phyloP scores from a whole-genome alignment of 2,888 invertebrate species.

The Megamerina dolium region DNA sequence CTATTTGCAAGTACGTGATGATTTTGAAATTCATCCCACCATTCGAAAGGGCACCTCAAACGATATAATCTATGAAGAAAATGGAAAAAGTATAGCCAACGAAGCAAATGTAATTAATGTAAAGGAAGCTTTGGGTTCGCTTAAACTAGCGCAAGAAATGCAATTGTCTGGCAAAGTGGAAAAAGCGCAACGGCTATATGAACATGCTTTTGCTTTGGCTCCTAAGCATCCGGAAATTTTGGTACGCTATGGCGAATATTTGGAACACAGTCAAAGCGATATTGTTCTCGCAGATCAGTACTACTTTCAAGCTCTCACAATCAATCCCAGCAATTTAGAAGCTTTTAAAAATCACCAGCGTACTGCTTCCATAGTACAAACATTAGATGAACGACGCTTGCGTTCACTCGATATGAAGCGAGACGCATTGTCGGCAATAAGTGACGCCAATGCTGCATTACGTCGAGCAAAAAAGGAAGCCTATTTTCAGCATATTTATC shows the following conservation, averaged over 20 bases:
- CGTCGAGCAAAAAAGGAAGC: conserved; percentile 88
- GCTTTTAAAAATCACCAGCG: conserved; percentile 76
- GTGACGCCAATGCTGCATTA: conserved; percentile 72
- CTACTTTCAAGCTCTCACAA: conserved; percentile 77
- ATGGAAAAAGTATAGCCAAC: conserved; percentile 16
- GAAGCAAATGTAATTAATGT: conserved; percentile 35
- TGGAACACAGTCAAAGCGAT: conserved; percentile 80
- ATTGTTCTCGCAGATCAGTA: conserved; percentile 84
- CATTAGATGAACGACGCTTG: conserved; percentile 64
- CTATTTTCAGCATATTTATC: conserved; percentile 93
- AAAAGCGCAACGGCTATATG: conserved; percentile 78
- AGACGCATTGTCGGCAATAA: conserved; percentile 72
- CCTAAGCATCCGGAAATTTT: conserved; percentile 90
- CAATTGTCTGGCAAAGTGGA: conserved; percentile 73
- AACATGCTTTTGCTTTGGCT: conserved; percentile 86
- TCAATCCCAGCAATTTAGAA: conserved; percentile 75
- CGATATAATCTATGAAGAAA: conserved; percentile 21
- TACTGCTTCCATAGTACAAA: conserved; percentile 83
- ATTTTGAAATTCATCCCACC: conserved; percentile 37
- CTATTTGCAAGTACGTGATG: conserved; percentile 44
- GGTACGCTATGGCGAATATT: conserved; percentile 86
- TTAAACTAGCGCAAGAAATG: conserved; percentile 82
- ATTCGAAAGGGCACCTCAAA: conserved; percentile 24
- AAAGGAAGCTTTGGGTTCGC: conserved; percentile 73
- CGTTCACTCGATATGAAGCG: conserved; percentile 72